Conservation (phyloP, 2,888 invertebrate genomes). For the Thereva unica region DNA sequence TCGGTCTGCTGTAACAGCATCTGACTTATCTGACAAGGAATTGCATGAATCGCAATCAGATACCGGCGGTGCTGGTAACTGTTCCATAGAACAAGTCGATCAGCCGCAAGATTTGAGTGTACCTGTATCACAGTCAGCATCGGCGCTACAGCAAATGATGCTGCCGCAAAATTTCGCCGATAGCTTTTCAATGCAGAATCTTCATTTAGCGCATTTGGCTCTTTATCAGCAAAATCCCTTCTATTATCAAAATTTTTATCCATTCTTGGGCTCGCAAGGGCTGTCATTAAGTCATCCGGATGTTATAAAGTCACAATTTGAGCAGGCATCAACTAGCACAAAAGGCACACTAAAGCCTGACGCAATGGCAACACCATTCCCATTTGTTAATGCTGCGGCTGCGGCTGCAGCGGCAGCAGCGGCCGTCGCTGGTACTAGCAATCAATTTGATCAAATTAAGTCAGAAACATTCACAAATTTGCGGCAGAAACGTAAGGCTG, state of each 20-base stretch:
- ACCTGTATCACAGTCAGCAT: slow-evolving; percentile 9
- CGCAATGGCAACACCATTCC: slow-evolving; percentile 7
- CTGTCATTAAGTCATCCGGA: slow-evolving; percentile 22
- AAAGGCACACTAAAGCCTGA: slow-evolving; percentile 19
- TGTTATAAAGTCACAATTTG: slow-evolving; percentile 28
- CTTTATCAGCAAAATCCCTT: slow-evolving; percentile 46
- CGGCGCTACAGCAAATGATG: background rate
- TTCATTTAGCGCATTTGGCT: slow-evolving; percentile 45
- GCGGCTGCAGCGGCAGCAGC: slow-evolving; percentile 20
- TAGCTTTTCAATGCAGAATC: slow-evolving; percentile 46
- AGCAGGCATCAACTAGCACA: slow-evolving; percentile 20
- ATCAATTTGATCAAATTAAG: slow-evolving; percentile 11
- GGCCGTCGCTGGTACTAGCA: background rate
- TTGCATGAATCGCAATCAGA: slow-evolving; percentile 1
- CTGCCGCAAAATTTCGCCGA: slow-evolving; percentile 42
- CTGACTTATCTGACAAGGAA: background rate
- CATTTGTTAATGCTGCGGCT: slow-evolving; percentile 5
- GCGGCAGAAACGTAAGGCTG: slow-evolving; percentile 25
- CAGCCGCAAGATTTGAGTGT: slow-evolving; percentile 42
- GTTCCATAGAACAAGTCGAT: slow-evolving; percentile 12
- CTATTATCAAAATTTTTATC: slow-evolving; percentile 45
- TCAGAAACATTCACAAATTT: slow-evolving; percentile 8
- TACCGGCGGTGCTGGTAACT: background rate
- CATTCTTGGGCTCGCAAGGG: slow-evolving; percentile 39
- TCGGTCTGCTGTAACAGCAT: too few relatives aligned